Percentiles rank a stretch among this genome's conserved stretches.
These are phyloP conservation scores for Atopsyche davidsoni DNA, from an alignment of 1,140 invertebrate species.

Conservation along the genomic window DNA sequence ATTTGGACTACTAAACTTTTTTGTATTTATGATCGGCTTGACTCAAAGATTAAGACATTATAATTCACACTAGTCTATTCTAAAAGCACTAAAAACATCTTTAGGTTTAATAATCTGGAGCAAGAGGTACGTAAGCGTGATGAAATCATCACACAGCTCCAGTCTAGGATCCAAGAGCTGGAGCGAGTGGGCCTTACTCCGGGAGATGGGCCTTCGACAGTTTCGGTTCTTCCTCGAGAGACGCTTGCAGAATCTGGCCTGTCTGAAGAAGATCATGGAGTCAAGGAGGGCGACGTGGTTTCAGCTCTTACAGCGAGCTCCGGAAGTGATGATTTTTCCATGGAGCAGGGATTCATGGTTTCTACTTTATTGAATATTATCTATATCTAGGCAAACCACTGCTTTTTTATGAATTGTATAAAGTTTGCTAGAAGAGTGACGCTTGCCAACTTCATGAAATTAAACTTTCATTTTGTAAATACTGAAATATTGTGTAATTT, in stretches of 20 bases:
- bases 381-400: neutral
- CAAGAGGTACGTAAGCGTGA: conserved; percentile 69
- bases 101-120: conserved; percentile 67
- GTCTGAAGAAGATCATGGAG: neutral
- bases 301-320: conserved; percentile 39
- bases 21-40: too few relatives aligned
- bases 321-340: conserved; percentile 43
- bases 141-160: conserved; percentile 69
- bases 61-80: too few relatives aligned
- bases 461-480: too few relatives aligned
- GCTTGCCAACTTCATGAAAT: neutral
- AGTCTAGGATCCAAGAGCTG: conserved; percentile 62
- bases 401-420: neutral
- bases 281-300: conserved; percentile 6
- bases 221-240: neutral
- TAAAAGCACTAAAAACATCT: too few relatives aligned
- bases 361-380: neutral
- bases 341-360: conserved; percentile 48
- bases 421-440: conserved; percentile 1
- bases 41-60: too few relatives aligned
- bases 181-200: conserved; percentile 45
- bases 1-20: too few relatives aligned
- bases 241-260: neutral
- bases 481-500: neutral
- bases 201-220: neutral